These are phyloP conservation scores for Zygothrica quintamaculata DNA, from an alignment of 2,888 invertebrate species.

Conservation along the genomic window DNA sequence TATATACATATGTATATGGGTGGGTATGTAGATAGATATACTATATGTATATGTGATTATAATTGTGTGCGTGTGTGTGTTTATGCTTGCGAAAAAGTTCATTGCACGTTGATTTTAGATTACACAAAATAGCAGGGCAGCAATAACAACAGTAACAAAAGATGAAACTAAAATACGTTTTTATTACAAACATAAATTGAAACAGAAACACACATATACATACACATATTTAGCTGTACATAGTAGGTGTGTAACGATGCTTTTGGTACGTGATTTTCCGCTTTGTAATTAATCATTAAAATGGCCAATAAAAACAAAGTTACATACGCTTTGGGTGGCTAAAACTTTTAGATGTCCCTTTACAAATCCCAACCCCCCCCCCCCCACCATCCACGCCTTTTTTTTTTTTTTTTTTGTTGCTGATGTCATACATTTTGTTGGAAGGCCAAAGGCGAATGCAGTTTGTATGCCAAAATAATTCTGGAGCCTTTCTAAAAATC, in stretches of 20 bases:
- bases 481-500: no score
- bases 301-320: conserved; percentile 43
- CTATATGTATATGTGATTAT: conserved; percentile 23
- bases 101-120: conserved; percentile 63
- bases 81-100: conserved; percentile 55
- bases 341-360: conserved; percentile 13
- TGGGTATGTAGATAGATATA: no score
- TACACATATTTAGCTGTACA: conserved; percentile 39
- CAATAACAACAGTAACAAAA: conserved; percentile 15
- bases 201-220: conserved; percentile 41
- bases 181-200: conserved; percentile 67
- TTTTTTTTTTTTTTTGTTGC: conserved; percentile 10
- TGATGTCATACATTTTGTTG: conserved; percentile 36
- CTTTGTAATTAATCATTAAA: conserved; percentile 48
- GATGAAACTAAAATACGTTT: conserved; percentile 37
- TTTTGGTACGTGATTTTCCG: conserved; percentile 57
- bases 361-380: background rate
- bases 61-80: conserved; percentile 14
- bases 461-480: conserved; percentile 23
- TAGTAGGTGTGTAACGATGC: conserved; percentile 38
- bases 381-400: background rate
- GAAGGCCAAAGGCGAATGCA: conserved; percentile 22
- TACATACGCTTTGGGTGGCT: conserved; percentile 30
- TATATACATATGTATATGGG: no score
- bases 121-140: conserved; percentile 62